These are phyloP conservation scores for Opisthograptis luteolata DNA, from an alignment of 2,888 invertebrate species.

Conservation along the genomic window DNA sequence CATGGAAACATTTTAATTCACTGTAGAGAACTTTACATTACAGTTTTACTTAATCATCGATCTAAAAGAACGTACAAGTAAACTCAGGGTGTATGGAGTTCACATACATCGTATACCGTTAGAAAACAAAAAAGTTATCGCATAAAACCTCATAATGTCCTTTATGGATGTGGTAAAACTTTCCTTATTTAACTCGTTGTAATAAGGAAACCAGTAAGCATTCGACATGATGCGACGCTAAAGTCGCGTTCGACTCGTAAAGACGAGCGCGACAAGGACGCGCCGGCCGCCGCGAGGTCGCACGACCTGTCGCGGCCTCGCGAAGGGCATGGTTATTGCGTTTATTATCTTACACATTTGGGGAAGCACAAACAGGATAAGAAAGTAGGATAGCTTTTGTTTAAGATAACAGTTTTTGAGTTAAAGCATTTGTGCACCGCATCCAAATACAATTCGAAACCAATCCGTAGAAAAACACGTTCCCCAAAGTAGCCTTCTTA, in stretches of 20 bases:
- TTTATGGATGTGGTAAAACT: slow-evolving; percentile 8
- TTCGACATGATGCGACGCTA: background rate
- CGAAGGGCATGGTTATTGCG: background rate
- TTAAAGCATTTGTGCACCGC: no score
- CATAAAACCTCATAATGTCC: slow-evolving; percentile 4
- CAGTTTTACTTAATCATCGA: background rate
- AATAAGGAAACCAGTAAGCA: slow-evolving; percentile 10
- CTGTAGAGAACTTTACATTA: background rate
- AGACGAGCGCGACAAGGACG: background rate
- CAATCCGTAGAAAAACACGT: no score
- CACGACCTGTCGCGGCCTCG: background rate
- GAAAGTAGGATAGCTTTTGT: background rate
- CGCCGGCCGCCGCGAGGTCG: background rate
- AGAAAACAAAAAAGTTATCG: background rate
- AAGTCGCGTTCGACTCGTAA: background rate
- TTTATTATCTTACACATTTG: background rate
- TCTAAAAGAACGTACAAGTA: background rate
- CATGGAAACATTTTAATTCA: background rate
- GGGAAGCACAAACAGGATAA: background rate
- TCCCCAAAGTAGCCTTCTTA: no score
- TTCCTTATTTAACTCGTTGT: slow-evolving; percentile 9
- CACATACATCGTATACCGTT: no score
- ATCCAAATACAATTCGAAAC: no score
- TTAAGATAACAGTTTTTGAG: background rate
- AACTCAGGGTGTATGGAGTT: no score